These are phyloP conservation scores for Idaea aversata DNA, from an alignment of 2,888 invertebrate species.

Conservation along the genomic window DNA sequence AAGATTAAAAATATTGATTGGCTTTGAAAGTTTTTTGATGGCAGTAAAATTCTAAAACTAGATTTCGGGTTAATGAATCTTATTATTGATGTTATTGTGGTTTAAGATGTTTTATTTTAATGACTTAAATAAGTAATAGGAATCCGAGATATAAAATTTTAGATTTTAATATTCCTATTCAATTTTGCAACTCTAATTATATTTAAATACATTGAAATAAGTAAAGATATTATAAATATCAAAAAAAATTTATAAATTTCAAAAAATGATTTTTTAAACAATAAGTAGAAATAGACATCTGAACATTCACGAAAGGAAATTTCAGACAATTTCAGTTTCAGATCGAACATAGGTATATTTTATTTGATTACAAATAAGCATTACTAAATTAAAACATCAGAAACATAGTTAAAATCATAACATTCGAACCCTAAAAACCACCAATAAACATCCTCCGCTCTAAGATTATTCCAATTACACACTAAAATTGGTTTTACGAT, in stretches of 20 bases:
- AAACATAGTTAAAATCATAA: slow-evolving; percentile 28
- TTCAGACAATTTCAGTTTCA: background rate
- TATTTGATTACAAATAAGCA: background rate
- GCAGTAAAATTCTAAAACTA: slow-evolving; percentile 56
- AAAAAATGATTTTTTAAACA: too few relatives aligned
- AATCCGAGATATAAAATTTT: background rate
- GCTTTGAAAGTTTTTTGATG: slow-evolving; percentile 56
- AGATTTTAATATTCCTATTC: background rate
- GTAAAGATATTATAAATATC: too few relatives aligned
- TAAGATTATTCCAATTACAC: slow-evolving; percentile 62
- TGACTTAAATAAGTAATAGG: background rate
- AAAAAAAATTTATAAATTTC: too few relatives aligned
- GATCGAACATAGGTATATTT: too few relatives aligned
- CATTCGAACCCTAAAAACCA: slow-evolving; percentile 50
- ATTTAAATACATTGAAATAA: too few relatives aligned
- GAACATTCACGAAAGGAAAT: too few relatives aligned
- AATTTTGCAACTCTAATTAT: background rate
- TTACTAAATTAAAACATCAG: slow-evolving; percentile 18
- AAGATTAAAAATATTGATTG: slow-evolving; percentile 71
- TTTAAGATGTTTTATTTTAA: background rate
- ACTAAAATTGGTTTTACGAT: slow-evolving; percentile 65
- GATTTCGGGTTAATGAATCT: slow-evolving; percentile 47
- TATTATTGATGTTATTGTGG: slow-evolving; percentile 28
- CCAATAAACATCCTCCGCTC: slow-evolving; percentile 52
- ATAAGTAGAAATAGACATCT: too few relatives aligned